Evolutionary conservation across 2,113 vertebrate genomes (phyloP), one percentile per base, ranked within the genome.

Genomic region (Mus spicilegus): DNA sequence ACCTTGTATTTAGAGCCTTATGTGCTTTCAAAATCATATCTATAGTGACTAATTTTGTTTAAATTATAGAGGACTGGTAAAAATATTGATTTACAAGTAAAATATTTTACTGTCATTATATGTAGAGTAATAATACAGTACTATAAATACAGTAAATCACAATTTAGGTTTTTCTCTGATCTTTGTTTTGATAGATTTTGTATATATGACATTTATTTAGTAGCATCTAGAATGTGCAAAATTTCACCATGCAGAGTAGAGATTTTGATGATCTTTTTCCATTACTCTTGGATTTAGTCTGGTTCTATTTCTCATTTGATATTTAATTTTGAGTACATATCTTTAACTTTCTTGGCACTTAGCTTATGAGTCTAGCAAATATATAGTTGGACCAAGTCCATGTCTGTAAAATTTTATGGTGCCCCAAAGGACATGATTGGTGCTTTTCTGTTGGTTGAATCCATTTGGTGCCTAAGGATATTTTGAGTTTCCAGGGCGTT

Each of bases 351-450:
- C 49, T 91, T 77, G 67, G 26, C 16, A 87, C 26, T 49, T 67
- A 39, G 33, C n/a, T 96, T 42, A 58, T 16, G 67, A 28, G 76
- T 72, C 13, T 82, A 73, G 69, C 54, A 91, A 56, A 89, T 73
- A 5, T 2, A 42, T 5, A 2, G 24, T 84, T 94, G 51, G 42
- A 54, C 0, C 20, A 75, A 56, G 5, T 90, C 14, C 22, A 39
- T 91, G 63, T 87, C 56, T 75, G 33, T 80, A 49, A 56, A 28
- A 76, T 67, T 89, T 94, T 94, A 93, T 91, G 86, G n/a, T 91
- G 6, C 14, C 51, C 75, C 63, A 16, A 73, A 91, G 51, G 67
- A 6, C 4, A 7, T 63, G 76, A 86, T 81, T 22, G 14, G 85
- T 65, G 4, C 39, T 65, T 36, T 61, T 95, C 16, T 67, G 14